These are phyloP conservation scores for Tenebrio molitor DNA, from an alignment of 1,140 invertebrate species.

Conservation along the genomic window DNA sequence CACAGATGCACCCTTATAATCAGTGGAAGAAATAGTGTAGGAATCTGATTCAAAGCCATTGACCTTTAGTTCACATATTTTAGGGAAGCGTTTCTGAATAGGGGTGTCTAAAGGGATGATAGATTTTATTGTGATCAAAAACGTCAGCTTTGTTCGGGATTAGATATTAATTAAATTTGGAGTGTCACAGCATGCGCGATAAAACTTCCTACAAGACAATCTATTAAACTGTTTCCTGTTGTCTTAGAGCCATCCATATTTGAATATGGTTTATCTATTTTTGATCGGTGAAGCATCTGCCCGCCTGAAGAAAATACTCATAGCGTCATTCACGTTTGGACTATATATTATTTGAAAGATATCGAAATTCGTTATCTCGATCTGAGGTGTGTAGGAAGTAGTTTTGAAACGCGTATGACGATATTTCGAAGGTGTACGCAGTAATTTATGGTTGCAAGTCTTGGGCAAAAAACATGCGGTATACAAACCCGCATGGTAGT, in stretches of 20 bases:
- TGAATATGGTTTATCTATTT: conserved; percentile 30
- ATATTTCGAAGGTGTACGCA: conserved; percentile 19
- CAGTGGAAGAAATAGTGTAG: background rate
- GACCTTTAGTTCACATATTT: background rate
- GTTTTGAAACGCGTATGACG: background rate
- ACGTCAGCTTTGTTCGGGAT: conserved; percentile 13
- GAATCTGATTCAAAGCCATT: background rate
- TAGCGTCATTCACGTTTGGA: conserved; percentile 25
- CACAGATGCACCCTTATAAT: background rate
- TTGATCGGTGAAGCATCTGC: conserved; percentile 31
- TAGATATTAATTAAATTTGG: conserved; percentile 27
- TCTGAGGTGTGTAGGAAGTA: conserved; percentile 27
- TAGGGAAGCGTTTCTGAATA: background rate
- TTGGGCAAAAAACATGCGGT: conserved; percentile 6
- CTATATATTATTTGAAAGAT: conserved; percentile 22
- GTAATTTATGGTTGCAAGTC: conserved; percentile 10
- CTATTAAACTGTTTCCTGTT: conserved; percentile 39
- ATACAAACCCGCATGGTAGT: conserved; percentile 18
- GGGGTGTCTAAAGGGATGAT: background rate
- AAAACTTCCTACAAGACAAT: conserved; percentile 25
- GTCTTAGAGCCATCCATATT: conserved; percentile 19
- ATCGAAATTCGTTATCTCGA: conserved; percentile 16
- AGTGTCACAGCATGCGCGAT: conserved; percentile 18
- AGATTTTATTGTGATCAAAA: conserved; percentile 9
- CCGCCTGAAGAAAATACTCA: background rate